Base-by-base conservation (phyloP, 1,140 invertebrate genomes). In the Copidosoma floridanum region DNA sequence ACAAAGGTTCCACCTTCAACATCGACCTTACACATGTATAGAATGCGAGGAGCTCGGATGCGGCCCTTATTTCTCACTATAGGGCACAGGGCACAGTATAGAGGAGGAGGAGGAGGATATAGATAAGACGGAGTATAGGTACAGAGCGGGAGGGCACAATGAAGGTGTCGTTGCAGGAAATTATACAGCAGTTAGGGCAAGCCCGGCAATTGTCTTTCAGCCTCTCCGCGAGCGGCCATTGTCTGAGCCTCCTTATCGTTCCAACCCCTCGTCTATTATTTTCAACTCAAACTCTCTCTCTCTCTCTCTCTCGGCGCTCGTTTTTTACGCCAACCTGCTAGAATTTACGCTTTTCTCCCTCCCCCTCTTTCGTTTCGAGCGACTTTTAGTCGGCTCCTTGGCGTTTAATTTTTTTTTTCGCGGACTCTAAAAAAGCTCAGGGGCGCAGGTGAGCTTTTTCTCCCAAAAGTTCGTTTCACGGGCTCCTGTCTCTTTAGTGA, bases 111-210 rank as follows among this genome's bases (percentile, higher is more conserved):
- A n/a, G n/a, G n/a, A n/a, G n/a, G n/a, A n/a, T n/a, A n/a, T 8
- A 56, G 78, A 79, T 80, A 80, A 80, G 77, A 79, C 77, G 75
- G 75, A 75, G 77, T 74, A 68, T n/a, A n/a, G n/a, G n/a, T n/a
- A n/a, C n/a, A n/a, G n/a, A n/a, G n/a, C n/a, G n/a, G 52, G 57
- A 66, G 68, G 51, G 54, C 68, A 81, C 79, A 81, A 81, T 81
- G 79, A 81, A 81, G 79, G 79, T 79, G 79, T 80, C 79, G 78
- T 81, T 80, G 78, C 79, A 81, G 78, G 78, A 81, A 80, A 81
- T 81, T 81, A 81, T 81, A 80, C 79, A 78, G 77, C 79, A 78
- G 73, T 79, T 80, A 80, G 73, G 64, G 68, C 65, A 61, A 64
- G 68, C 61, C 6, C 29, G 79, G 73, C 77, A 76, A 81, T 81